Conservation (phyloP, 1,140 invertebrate genomes). For the Leptinotarsa texana region DNA sequence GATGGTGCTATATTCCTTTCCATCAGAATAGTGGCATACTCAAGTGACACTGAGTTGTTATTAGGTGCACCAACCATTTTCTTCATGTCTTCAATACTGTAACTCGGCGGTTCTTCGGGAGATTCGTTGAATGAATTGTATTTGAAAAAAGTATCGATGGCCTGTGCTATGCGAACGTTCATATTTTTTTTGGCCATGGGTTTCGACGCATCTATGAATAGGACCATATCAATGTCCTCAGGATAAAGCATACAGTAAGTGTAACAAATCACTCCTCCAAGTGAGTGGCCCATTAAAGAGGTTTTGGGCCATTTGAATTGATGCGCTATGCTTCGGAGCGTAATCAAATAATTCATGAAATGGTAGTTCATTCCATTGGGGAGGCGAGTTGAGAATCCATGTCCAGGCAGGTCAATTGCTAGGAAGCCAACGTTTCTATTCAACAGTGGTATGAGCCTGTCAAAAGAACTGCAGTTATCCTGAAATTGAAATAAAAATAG, state of each 20-base stretch:
- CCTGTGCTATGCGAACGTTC: constrained; percentile 47
- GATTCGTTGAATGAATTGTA: constrained; percentile 54
- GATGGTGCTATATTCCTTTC: constrained; percentile 62
- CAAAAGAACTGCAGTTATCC: constrained; percentile 76
- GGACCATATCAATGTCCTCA: constrained; percentile 63
- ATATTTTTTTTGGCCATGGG: constrained; percentile 46
- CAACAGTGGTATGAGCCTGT: constrained; percentile 67
- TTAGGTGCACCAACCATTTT: constrained; percentile 37
- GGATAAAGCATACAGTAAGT: constrained; percentile 64
- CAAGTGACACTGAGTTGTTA: constrained; percentile 40
- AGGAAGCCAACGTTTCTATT: constrained; percentile 63
- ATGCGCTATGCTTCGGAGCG: constrained; percentile 63
- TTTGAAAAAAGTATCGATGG: constrained; percentile 58
- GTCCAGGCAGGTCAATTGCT: constrained; percentile 72
- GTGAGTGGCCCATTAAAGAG: constrained; percentile 68
- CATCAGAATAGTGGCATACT: constrained; percentile 57
- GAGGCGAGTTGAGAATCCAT: constrained; percentile 71
- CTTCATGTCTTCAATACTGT: constrained; percentile 62
- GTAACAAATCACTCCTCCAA: constrained; percentile 63
- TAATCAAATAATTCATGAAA: constrained; percentile 60
- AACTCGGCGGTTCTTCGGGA: constrained; percentile 61
- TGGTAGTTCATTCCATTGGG: constrained; percentile 67
- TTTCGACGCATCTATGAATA: constrained; percentile 66
- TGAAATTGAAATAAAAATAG: constrained; percentile 43
- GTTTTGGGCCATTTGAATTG: constrained; percentile 72